Percentiles rank a stretch among this genome's conserved stretches.
phyloP scores from a whole-genome alignment of 2,888 invertebrate genomes.

The Onchidella celtica region DNA sequence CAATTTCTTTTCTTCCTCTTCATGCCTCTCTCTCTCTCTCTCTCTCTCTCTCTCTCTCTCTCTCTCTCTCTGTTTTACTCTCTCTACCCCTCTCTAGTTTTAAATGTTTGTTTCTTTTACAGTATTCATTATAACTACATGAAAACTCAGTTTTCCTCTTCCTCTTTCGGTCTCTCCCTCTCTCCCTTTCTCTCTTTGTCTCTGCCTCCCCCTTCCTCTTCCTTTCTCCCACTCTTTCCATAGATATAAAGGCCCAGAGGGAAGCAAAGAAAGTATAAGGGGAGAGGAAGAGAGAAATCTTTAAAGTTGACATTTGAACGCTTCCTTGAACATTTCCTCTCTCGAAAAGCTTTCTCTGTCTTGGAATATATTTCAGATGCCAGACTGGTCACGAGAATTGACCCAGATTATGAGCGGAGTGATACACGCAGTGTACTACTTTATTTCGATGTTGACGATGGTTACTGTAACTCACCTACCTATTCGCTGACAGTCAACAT shows the following conservation, averaged over 20 bases:
- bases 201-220: too few species aligned
- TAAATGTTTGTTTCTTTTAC: not conserved
- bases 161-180: not conserved
- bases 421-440: conserved; percentile 34
- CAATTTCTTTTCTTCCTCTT: too few species aligned
- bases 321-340: too few species aligned
- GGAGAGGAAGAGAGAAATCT: too few species aligned
- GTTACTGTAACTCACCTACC: conserved; percentile 43
- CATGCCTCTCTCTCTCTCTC: too few species aligned
- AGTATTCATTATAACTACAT: too few species aligned
- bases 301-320: too few species aligned
- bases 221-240: conserved; percentile 9
- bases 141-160: too few species aligned
- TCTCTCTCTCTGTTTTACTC: not conserved
- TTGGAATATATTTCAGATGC: conserved; percentile 15
- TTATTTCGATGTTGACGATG: conserved; percentile 46
- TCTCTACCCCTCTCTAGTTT: not conserved
- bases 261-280: too few species aligned
- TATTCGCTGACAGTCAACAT: conserved; percentile 38
- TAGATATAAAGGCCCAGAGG: too few species aligned
- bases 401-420: conserved; percentile 47
- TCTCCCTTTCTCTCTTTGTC: too few species aligned
- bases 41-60: conserved; percentile 7
- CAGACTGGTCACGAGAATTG: not conserved
- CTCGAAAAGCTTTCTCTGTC: too few species aligned